A percentile compares a stretch with the other conserved stretches of the same genome.
These are phyloP conservation scores for Geopemphigus sp. DNA, from an alignment of 1,140 invertebrate species.

Conservation along the genomic window DNA sequence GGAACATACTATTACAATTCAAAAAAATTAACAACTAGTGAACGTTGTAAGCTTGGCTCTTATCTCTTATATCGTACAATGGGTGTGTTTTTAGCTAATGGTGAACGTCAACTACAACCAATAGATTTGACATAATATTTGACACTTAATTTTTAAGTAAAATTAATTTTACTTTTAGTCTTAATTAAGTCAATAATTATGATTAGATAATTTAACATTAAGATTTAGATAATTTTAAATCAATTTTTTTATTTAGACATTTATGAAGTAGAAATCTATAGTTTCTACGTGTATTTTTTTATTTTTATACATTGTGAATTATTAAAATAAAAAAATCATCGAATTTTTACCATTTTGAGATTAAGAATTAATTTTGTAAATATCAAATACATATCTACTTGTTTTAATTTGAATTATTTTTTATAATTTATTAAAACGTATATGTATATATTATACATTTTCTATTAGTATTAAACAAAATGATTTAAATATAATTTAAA, in stretches of 20 bases:
- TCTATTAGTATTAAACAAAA: too few species aligned
- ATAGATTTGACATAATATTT: conserved; percentile 57
- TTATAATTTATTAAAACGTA: too few species aligned
- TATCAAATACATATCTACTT: too few species aligned
- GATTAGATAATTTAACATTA: too few species aligned
- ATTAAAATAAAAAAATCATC: too few species aligned
- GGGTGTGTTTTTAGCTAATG: conserved; percentile 81
- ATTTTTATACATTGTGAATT: not conserved
- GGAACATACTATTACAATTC: conserved; percentile 82
- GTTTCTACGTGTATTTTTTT: not conserved
- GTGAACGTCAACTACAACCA: conserved; percentile 74
- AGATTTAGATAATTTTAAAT: not conserved
- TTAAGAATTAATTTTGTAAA: too few species aligned
- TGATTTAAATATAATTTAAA: too few species aligned
- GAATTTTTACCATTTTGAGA: too few species aligned
- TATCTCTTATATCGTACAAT: conserved; percentile 82
- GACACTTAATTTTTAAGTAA: too few species aligned
- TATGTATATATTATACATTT: too few species aligned
- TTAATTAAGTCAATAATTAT: not conserved
- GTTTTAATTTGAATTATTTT: too few species aligned
- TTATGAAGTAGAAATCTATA: not conserved
- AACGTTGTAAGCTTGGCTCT: conserved; percentile 72
- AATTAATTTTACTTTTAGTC: too few species aligned
- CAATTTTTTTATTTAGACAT: not conserved
- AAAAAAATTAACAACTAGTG: conserved; percentile 69